phyloP scores from a whole-genome alignment of 2,113 vertebrate genomes.

The Smithornis capensis region DNA sequence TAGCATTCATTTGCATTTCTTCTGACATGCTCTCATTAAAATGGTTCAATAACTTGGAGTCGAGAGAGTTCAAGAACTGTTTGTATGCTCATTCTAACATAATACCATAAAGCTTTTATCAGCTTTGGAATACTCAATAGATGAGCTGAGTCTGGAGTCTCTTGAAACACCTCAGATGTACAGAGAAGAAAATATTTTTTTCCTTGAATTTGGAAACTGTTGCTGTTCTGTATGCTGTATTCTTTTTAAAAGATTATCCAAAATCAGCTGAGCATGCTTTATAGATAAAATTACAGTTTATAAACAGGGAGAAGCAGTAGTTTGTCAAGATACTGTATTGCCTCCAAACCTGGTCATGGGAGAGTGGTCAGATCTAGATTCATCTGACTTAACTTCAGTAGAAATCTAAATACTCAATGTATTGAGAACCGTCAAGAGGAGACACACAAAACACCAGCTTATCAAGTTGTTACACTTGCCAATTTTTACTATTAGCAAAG shows the following conservation, averaged over 20 bases:
- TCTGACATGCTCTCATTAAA: slow-evolving; percentile 78
- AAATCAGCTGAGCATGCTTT: not conserved
- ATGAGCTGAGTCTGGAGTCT: slow-evolving; percentile 38
- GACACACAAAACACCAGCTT: not conserved
- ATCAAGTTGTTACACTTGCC: not conserved
- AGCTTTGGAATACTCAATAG: slow-evolving; percentile 26
- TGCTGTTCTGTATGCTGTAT: not conserved
- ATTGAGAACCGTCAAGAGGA: not conserved
- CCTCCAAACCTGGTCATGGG: not conserved
- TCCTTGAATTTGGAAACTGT: not conserved
- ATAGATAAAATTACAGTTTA: not conserved
- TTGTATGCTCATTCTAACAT: slow-evolving; percentile 50
- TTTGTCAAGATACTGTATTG: not conserved
- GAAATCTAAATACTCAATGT: not conserved
- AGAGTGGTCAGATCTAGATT: not conserved
- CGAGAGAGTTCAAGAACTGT: slow-evolving; percentile 59
- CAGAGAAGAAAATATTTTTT: not conserved
- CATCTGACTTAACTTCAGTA: not conserved
- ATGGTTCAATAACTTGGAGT: slow-evolving; percentile 78
- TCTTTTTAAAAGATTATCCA: not conserved
- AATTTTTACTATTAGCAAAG: not conserved
- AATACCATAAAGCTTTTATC: slow-evolving; percentile 60
- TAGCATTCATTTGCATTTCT: slow-evolving; percentile 80
- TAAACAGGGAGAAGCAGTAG: not conserved
- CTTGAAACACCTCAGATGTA: slow-evolving; percentile 42